phyloP scores from a whole-genome alignment of 2,888 invertebrate species.

The Parnassius glacialis region DNA sequence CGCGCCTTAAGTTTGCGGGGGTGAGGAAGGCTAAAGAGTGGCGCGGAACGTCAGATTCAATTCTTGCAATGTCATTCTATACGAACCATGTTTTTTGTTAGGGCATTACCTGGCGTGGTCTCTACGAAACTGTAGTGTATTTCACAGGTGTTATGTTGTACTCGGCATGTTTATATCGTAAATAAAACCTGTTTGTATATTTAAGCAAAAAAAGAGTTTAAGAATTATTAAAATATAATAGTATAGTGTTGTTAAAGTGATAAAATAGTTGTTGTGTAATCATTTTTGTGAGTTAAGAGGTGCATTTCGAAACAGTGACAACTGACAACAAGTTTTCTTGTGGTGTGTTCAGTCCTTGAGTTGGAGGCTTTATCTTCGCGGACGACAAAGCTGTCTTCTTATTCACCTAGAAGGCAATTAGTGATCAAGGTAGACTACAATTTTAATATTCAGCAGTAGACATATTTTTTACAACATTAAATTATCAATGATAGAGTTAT shows the following conservation, averaged over 20 bases:
- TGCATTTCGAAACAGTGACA: slow-evolving; percentile 69
- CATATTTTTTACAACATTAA: background rate
- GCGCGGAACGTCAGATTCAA: too few relatives aligned
- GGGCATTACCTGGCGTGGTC: too few relatives aligned
- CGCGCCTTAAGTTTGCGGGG: too few relatives aligned
- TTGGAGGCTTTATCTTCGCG: slow-evolving; percentile 67
- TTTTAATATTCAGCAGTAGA: slow-evolving; percentile 18
- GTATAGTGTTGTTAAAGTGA: slow-evolving; percentile 34
- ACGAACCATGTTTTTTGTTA: too few relatives aligned
- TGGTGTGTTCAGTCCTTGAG: slow-evolving; percentile 67
- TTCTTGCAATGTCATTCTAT: too few relatives aligned
- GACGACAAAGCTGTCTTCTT: slow-evolving; percentile 47
- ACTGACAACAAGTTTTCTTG: slow-evolving; percentile 58
- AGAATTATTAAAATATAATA: background rate
- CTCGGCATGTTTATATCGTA: slow-evolving; percentile 51
- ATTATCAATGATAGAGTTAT: background rate
- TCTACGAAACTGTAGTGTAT: slow-evolving; percentile 63
- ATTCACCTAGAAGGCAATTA: slow-evolving; percentile 52
- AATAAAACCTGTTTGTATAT: slow-evolving; percentile 59
- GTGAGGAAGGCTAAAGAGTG: too few relatives aligned
- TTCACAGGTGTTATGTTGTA: slow-evolving; percentile 58
- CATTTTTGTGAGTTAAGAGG: slow-evolving; percentile 43
- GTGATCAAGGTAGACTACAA: slow-evolving; percentile 53
- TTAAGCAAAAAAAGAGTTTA: background rate
- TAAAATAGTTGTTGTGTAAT: slow-evolving; percentile 33